These are phyloP conservation scores for Eupithecia insigniata DNA, from an alignment of 2,888 invertebrate genomes.

Conservation along the genomic window DNA sequence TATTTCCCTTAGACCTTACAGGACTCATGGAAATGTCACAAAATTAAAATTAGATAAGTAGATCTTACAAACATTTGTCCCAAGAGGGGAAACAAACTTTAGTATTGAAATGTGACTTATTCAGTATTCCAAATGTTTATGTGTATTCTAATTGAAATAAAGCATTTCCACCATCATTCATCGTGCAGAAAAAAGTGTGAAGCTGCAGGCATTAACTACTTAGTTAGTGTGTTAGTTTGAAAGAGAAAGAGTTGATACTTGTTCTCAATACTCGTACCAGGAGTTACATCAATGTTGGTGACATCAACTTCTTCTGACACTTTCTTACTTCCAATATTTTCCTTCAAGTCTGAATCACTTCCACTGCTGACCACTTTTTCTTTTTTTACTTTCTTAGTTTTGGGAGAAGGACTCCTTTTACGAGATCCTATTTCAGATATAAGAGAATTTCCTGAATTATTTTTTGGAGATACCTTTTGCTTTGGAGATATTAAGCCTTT, in stretches of 20 bases:
- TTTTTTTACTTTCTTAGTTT: constrained; percentile 38
- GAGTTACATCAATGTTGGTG: constrained; percentile 42
- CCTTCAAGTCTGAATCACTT: constrained; percentile 21
- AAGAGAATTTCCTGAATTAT: constrained; percentile 11
- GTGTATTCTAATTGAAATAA: too few species aligned
- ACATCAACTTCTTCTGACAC: constrained; percentile 42
- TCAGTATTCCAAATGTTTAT: too few species aligned
- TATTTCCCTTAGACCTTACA: too few species aligned
- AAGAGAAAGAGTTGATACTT: not conserved
- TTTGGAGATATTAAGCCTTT: constrained; percentile 25
- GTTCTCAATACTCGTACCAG: constrained; percentile 51
- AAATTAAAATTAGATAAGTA: too few species aligned
- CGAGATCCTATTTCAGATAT: constrained; percentile 16
- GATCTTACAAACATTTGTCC: too few species aligned
- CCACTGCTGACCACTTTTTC: constrained; percentile 38
- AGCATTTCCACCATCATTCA: too few species aligned
- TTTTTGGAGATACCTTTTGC: constrained; percentile 5
- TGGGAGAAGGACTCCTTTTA: constrained; percentile 26
- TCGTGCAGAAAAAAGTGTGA: too few species aligned
- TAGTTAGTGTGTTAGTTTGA: too few species aligned
- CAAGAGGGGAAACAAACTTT: too few species aligned
- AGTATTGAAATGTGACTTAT: too few species aligned
- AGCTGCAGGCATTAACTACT: too few species aligned
- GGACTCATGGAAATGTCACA: too few species aligned
- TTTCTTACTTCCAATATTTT: constrained; percentile 37